These are phyloP conservation scores for Hylia prasina DNA, from an alignment of 2,113 vertebrate genomes.

Conservation along the genomic window DNA sequence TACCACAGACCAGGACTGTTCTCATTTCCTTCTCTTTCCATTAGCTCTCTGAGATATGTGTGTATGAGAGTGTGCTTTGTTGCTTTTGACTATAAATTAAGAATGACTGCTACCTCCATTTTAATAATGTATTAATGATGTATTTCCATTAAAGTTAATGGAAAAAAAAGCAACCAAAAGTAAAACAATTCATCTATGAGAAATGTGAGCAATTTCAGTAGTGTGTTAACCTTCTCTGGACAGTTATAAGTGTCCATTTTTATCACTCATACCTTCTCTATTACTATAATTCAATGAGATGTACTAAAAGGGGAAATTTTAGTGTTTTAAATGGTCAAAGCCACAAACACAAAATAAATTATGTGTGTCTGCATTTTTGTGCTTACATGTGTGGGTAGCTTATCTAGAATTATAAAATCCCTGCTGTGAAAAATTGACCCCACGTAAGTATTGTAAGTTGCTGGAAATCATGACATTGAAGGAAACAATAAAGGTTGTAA, in stretches of 20 bases:
- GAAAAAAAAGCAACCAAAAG: not conserved
- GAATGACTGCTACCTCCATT: not conserved
- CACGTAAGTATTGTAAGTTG: not conserved
- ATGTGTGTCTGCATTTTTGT: not conserved
- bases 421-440: not conserved
- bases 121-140: not conserved
- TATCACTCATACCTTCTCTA: not conserved
- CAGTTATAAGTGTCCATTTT: not conserved
- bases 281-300: not conserved
- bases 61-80: not conserved
- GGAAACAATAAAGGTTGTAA: not conserved
- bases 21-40: not conserved
- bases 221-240: not conserved
- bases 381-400: not conserved
- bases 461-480: not conserved
- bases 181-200: not conserved
- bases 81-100: not conserved
- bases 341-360: not conserved
- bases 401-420: not conserved
- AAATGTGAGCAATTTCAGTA: not conserved
- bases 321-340: not conserved
- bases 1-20: not conserved
- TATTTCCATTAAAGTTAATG: not conserved
- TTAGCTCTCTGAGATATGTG: not conserved
- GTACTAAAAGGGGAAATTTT: not conserved